A percentile compares a stretch with the other conserved stretches of the same genome.
Conservation (phyloP, 2,113 vertebrate genomes). For the Glaucidium brasilianum region DNA sequence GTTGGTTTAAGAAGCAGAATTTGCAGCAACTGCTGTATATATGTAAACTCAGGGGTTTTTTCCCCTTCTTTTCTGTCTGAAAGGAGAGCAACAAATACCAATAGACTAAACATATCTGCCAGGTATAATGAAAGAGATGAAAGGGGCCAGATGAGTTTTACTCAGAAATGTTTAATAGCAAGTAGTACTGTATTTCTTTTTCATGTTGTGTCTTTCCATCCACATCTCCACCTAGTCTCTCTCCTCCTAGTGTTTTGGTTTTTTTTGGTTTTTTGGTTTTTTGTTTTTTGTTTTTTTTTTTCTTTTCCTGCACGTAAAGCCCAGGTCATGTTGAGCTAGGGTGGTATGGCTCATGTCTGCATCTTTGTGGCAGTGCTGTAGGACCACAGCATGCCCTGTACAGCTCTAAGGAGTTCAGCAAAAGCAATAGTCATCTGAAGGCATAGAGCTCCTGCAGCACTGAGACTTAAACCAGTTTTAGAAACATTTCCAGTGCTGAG, state of each 20-base stretch:
- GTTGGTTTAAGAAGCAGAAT: background rate
- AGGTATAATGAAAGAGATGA: background rate
- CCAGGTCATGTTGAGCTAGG: background rate
- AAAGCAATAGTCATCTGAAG: background rate
- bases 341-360: accelerated
- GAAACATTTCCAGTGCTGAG: background rate
- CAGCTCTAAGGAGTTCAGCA: background rate
- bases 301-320: background rate
- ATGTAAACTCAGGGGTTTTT: accelerated
- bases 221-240: background rate
- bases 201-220: background rate
- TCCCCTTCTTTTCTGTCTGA: background rate
- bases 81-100: background rate
- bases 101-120: background rate
- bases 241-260: background rate
- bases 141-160: background rate
- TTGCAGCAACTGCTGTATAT: background rate
- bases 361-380: background rate
- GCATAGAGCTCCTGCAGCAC: background rate
- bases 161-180: background rate
- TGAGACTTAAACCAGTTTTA: background rate
- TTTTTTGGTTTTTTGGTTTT: too few species aligned
- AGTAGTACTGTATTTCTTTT: background rate
- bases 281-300: background rate
- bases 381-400: background rate